Evolutionary conservation across 1,140 invertebrate species (phyloP).

Genomic region (Oedothorax gibbosus): DNA sequence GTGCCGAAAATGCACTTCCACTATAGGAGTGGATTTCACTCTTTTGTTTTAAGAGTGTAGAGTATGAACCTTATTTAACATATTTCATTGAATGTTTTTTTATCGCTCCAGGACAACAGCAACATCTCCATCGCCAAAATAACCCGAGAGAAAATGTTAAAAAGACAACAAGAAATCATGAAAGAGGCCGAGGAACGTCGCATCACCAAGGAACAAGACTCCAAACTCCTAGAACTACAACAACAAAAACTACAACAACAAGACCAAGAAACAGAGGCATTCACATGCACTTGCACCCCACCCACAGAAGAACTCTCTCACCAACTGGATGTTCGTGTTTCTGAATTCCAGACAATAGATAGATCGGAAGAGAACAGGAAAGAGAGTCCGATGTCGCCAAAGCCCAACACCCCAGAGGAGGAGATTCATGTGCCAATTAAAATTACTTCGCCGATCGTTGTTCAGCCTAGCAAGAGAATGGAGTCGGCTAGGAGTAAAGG

Average conservation of each 20-base stretch:
- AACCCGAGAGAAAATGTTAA: conserved; percentile 65
- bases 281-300: not conserved
- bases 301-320: not conserved
- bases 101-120: conserved; percentile 45
- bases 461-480: conserved; percentile 38
- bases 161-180: conserved; percentile 65
- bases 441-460: conserved; percentile 1
- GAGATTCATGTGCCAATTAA: conserved; percentile 28
- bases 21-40: no score
- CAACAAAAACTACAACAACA: conserved; percentile 65
- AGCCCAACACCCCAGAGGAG: conserved; percentile 20
- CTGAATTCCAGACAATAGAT: not conserved
- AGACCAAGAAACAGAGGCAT: conserved; percentile 27
- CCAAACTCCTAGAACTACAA: conserved; percentile 60
- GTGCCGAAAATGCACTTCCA: no score
- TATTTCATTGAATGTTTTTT: not conserved
- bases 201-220: conserved; percentile 63
- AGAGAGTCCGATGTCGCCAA: conserved; percentile 1
- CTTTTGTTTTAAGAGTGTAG: no score
- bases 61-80: not conserved
- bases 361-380: not conserved
- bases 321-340: not conserved
- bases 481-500: conserved; percentile 51
- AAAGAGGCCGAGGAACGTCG: conserved; percentile 66
- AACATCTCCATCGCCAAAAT: conserved; percentile 60